Conservation (phyloP, 1,140 invertebrate species). For the Cyphomyrmex costatus region DNA sequence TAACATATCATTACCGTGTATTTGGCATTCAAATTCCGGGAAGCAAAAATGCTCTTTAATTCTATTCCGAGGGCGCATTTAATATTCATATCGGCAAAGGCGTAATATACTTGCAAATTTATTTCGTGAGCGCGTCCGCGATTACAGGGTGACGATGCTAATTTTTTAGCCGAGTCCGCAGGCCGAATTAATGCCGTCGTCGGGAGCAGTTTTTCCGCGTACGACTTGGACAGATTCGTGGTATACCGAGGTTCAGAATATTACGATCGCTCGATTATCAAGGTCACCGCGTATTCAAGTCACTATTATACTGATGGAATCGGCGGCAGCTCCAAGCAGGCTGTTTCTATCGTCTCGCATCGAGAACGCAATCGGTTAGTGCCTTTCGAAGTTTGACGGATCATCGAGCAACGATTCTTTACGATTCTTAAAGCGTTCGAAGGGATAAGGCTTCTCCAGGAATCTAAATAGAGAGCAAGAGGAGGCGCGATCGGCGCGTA, state of each 20-base stretch:
- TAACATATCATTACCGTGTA: slow-evolving; percentile 62
- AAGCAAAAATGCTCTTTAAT: slow-evolving; percentile 63
- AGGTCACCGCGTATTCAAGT: slow-evolving; percentile 60
- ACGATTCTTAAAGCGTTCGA: slow-evolving; percentile 33
- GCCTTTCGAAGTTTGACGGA: slow-evolving; percentile 62
- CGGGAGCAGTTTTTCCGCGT: slow-evolving; percentile 43
- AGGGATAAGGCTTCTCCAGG: slow-evolving; percentile 21
- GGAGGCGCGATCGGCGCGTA: slow-evolving; percentile 65
- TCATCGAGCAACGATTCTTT: slow-evolving; percentile 61
- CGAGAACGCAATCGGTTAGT: slow-evolving; percentile 65
- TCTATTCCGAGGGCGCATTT: slow-evolving; percentile 58
- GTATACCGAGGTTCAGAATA: too few species aligned
- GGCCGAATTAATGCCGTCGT: slow-evolving; percentile 54
- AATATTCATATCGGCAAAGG: slow-evolving; percentile 60
- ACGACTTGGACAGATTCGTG: neutral
- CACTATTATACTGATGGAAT: slow-evolving; percentile 1
- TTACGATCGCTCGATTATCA: slow-evolving; percentile 49
- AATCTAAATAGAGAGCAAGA: slow-evolving; percentile 52
- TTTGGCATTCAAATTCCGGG: slow-evolving; percentile 63
- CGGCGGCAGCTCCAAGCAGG: neutral
- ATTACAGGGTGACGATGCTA: slow-evolving; percentile 70
- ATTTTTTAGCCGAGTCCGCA: slow-evolving; percentile 36
- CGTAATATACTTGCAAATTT: slow-evolving; percentile 76
- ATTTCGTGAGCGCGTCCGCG: slow-evolving; percentile 77
- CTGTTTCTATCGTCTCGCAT: slow-evolving; percentile 65